These are phyloP conservation scores for Pyrocoelia pectoralis DNA, from an alignment of 2,888 invertebrate genomes.

Conservation along the genomic window DNA sequence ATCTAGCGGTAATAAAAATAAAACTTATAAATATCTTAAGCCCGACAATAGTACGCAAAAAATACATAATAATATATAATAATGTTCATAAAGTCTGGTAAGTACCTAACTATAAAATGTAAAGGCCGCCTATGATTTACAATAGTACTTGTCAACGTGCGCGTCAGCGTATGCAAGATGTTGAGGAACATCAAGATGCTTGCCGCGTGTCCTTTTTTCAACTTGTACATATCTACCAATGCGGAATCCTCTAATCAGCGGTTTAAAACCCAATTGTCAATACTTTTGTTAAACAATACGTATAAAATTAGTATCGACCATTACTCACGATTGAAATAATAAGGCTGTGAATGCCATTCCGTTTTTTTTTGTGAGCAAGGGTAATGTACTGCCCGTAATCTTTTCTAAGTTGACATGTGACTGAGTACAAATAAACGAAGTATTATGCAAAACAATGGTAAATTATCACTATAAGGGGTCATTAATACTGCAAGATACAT, in stretches of 20 bases:
- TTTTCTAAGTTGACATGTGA: constrained; percentile 25
- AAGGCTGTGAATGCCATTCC: constrained; percentile 8
- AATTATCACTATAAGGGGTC: constrained; percentile 41
- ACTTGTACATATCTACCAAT: constrained; percentile 31
- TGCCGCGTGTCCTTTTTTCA: constrained; percentile 43
- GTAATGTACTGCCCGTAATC: constrained; percentile 17
- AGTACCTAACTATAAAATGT: constrained; percentile 34
- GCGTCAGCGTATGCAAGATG: constrained; percentile 40
- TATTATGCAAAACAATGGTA: constrained; percentile 46
- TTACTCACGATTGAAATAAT: constrained; percentile 10
- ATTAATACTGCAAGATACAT: constrained; percentile 43
- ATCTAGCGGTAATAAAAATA: constrained; percentile 7
- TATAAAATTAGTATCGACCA: constrained; percentile 11
- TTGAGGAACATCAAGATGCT: constrained; percentile 41
- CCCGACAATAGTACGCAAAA: constrained; percentile 23
- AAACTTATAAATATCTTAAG: constrained; percentile 16
- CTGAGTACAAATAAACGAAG: constrained; percentile 32
- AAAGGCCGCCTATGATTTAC: constrained; percentile 41
- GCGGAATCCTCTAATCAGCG: constrained; percentile 33
- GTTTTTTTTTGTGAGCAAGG: constrained; percentile 3
- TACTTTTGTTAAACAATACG: constrained; percentile 4
- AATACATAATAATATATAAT: constrained; percentile 39
- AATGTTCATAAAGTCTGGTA: constrained; percentile 39
- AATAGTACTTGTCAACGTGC: constrained; percentile 42
- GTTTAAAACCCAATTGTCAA: constrained; percentile 16